A percentile compares a stretch with the other conserved stretches of the same genome.
These are phyloP conservation scores for Petroica traversi DNA, from an alignment of 2,113 vertebrate genomes.

Conservation along the genomic window DNA sequence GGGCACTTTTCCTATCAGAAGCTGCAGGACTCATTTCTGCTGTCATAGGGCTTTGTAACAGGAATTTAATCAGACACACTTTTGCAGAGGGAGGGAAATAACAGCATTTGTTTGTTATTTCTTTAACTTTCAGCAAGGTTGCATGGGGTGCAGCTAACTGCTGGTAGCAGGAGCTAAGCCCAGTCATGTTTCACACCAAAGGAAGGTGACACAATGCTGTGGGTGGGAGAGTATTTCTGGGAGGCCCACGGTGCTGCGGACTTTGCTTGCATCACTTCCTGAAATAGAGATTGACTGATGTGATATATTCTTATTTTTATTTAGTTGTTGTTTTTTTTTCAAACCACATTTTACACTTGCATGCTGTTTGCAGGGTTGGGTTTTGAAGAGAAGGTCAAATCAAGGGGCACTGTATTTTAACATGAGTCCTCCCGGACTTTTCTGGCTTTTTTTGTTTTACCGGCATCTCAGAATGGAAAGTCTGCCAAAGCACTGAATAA, in stretches of 20 bases:
- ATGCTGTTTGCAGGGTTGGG: not conserved
- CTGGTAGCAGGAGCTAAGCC: not conserved
- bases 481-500: not conserved
- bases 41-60: not conserved
- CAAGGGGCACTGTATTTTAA: not conserved
- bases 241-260: not conserved
- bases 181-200: not conserved
- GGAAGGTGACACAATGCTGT: slow-evolving; percentile 34
- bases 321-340: not conserved
- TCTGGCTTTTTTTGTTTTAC: not conserved
- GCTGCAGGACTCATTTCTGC: not conserved
- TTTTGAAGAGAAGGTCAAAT: not conserved
- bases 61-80: not conserved
- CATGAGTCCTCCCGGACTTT: not conserved
- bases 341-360: not conserved
- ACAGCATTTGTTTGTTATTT: not conserved
- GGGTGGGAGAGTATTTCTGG: slow-evolving; percentile 17
- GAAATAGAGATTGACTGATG: slow-evolving; percentile 4
- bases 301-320: slow-evolving; percentile 5
- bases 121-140: not conserved
- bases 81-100: not conserved
- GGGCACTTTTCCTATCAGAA: not conserved
- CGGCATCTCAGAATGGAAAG: not conserved
- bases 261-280: slow-evolving; percentile 41
- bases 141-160: not conserved